Evolutionary conservation across 1,140 invertebrate species (phyloP).

Genomic region (Ladona fulva): DNA sequence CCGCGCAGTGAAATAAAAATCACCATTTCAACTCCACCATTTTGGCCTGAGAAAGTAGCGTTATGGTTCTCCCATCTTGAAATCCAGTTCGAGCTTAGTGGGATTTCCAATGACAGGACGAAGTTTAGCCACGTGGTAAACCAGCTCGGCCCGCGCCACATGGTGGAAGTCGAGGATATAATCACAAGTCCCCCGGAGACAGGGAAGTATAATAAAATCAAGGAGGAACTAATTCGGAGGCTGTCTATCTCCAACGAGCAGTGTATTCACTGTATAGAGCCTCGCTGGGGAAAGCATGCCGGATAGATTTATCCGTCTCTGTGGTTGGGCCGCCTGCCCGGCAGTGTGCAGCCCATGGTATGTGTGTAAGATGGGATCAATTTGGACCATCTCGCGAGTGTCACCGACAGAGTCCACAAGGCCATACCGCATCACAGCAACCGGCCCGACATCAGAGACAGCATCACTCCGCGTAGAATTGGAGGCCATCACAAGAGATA

Average conservation of each 20-base stretch:
- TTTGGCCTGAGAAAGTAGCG: neutral
- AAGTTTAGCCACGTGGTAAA: neutral
- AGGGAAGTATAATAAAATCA: neutral
- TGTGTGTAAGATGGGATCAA: too few species aligned
- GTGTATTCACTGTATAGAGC: conserved; percentile 22
- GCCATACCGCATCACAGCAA: too few species aligned
- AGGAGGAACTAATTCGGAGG: neutral
- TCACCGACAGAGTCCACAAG: too few species aligned
- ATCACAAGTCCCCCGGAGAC: neutral
- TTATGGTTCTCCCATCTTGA: neutral
- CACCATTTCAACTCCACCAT: neutral
- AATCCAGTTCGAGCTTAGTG: neutral
- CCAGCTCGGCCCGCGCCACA: neutral
- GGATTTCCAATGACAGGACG: neutral
- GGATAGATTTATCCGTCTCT: neutral
- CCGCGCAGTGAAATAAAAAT: too few species aligned
- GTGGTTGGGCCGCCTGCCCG: neutral
- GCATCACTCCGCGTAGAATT: too few species aligned
- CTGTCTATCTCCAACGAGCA: conserved; percentile 24
- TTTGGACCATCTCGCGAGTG: too few species aligned
- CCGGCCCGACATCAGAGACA: too few species aligned
- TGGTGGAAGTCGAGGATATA: neutral
- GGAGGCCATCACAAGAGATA: too few species aligned
- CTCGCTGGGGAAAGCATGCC: conserved; percentile 18
- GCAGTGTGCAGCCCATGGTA: neutral